Percentiles rank a stretch among this genome's conserved stretches.
Conservation (phyloP, 2,113 vertebrate species). For the Riparia riparia region DNA sequence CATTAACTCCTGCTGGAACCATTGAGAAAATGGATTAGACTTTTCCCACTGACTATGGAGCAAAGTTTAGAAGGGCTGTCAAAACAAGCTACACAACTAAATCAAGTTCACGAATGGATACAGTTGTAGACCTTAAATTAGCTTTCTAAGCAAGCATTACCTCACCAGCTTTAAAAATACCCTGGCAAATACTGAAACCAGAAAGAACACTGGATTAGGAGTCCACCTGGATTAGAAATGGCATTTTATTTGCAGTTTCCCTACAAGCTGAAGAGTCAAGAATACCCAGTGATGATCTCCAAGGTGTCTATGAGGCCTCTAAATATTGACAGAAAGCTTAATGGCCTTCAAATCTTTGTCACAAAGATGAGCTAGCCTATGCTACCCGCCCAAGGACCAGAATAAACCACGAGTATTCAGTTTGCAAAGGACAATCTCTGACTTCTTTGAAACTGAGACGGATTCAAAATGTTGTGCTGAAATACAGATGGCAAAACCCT, state of each 20-base stretch:
- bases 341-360: background rate
- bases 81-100: background rate
- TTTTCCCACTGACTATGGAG: background rate
- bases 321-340: background rate
- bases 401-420: rapidly evolving
- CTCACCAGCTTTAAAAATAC: background rate
- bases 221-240: background rate
- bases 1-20: background rate
- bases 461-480: background rate
- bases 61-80: background rate
- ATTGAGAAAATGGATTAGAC: background rate
- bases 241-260: background rate
- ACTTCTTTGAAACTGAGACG: background rate
- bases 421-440: background rate
- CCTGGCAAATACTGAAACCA: background rate
- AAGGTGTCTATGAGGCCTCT: background rate
- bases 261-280: background rate
- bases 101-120: background rate
- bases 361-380: background rate
- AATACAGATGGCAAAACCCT: background rate
- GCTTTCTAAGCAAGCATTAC: background rate
- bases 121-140: background rate
- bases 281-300: background rate
- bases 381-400: background rate
- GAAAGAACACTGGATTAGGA: background rate